phyloP scores from a whole-genome alignment of 2,888 invertebrate genomes.

The Cerastoderma edule region DNA sequence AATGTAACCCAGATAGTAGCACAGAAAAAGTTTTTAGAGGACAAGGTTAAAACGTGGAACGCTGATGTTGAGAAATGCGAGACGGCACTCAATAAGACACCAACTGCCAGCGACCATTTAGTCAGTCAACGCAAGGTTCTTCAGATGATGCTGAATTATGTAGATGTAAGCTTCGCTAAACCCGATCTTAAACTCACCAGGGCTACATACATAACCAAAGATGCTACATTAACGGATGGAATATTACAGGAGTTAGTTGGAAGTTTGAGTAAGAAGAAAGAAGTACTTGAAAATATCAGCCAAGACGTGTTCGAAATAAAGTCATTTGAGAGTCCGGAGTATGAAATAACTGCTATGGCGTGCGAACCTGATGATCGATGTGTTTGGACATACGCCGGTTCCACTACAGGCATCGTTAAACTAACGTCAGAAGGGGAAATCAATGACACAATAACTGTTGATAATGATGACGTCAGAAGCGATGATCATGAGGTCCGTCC shows the following conservation, averaged over 20 bases:
- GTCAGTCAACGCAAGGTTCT: slow-evolving; percentile 40
- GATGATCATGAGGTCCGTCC: neutral
- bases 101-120: neutral
- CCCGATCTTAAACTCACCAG: slow-evolving; percentile 23
- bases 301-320: slow-evolving; percentile 14
- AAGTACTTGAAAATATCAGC: slow-evolving; percentile 29
- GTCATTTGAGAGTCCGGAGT: slow-evolving; percentile 13
- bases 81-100: neutral
- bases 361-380: slow-evolving; percentile 10
- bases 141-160: slow-evolving; percentile 26
- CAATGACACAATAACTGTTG: neutral
- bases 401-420: slow-evolving; percentile 24
- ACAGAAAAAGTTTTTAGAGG: neutral
- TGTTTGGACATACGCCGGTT: slow-evolving; percentile 31
- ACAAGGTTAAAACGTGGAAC: slow-evolving; percentile 16
- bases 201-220: slow-evolving; percentile 5
- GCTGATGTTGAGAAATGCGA: slow-evolving; percentile 37
- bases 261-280: neutral
- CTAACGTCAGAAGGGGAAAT: slow-evolving; percentile 4
- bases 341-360: slow-evolving; percentile 32
- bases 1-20: slow-evolving; percentile 27
- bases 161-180: slow-evolving; percentile 22
- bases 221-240: neutral
- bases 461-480: too few relatives aligned
- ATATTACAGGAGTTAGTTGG: slow-evolving; percentile 29